Base-by-base conservation (phyloP, 2,797 vertebrate species). In the Gambelia wislizenii region DNA sequence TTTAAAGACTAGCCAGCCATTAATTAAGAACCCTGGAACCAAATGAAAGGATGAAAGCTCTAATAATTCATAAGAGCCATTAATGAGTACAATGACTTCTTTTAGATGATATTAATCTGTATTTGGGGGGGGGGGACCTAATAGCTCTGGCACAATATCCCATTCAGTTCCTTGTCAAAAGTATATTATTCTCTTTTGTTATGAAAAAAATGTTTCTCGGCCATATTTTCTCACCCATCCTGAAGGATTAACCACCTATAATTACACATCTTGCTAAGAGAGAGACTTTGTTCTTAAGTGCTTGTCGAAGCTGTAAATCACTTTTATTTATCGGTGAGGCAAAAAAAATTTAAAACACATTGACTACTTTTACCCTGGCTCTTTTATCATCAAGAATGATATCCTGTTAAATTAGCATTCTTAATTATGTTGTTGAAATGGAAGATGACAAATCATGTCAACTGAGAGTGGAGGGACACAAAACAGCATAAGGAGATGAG, bases 351-450 rank as follows among this genome's bases (percentile, higher is more conserved):
- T 92, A 89, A 95, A 91, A 95, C 92, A 47, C 90, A 92, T 14
- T n/a, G 44, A 91, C 64, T 76, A 59, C 6, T 93, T 64, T 79
- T 92, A 49, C 86, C 92, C 56, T 56, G 81, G 83, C 91, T 93
- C 82, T 92, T n/a, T 87, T 91, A 90, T 84, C 79, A 87, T 3
- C 91, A 85, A 90, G 82, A 94, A 89, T 83, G 7, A 94, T 94
- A 92, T 90, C 94, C 94, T 83, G 87, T 82, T 91, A 94, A 89
- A 95, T 95, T 93, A 96, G 89, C 88, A 89, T 91, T 92, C 89
- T 92, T 94, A 95, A 96, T 95, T 96, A 94, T n/a, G 83, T 86
- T 93, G 93, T 95, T 94, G 94, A 95, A 95, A 95, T 90, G 89
- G 0, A 1, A 91, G 87, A 96, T 90, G 91, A 93, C 86, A 92